Percentiles rank a stretch among this genome's conserved stretches.
These are phyloP conservation scores for Lottia scabra DNA, from an alignment of 2,888 invertebrate species.

Conservation along the genomic window DNA sequence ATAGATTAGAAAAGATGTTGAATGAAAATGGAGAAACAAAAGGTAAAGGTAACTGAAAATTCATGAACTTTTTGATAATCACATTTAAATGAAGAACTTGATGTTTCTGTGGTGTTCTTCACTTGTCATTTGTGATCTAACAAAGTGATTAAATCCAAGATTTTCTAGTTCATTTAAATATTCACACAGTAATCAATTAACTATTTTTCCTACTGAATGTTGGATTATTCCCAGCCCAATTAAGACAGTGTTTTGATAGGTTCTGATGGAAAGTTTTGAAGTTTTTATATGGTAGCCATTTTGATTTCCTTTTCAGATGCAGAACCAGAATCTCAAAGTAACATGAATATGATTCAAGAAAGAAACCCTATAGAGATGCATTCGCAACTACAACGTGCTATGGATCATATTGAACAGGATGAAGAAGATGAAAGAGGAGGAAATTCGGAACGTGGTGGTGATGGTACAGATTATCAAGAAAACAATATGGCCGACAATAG, in stretches of 20 bases:
- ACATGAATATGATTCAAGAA: slow-evolving; percentile 8
- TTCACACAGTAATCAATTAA: too few relatives aligned
- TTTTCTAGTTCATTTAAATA: too few relatives aligned
- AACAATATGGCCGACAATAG: not conserved
- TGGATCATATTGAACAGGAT: slow-evolving; percentile 23
- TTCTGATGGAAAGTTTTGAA: too few relatives aligned
- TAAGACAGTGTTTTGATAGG: too few relatives aligned
- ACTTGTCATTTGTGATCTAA: too few relatives aligned
- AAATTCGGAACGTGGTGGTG: not conserved
- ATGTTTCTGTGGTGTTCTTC: too few relatives aligned
- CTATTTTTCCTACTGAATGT: too few relatives aligned
- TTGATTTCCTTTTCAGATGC: not conserved
- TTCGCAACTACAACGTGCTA: slow-evolving; percentile 9
- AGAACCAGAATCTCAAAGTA: slow-evolving; percentile 16
- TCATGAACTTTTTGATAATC: too few relatives aligned
- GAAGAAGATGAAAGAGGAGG: slow-evolving; percentile 29
- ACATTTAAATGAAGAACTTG: too few relatives aligned
- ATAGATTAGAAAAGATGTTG: slow-evolving; percentile 46
- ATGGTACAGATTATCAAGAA: not conserved
- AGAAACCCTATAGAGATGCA: slow-evolving; percentile 26
- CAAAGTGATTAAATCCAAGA: too few relatives aligned
- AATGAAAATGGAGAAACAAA: not conserved
- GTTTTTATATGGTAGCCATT: not conserved
- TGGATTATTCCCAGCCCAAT: too few relatives aligned
- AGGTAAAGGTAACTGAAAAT: not conserved